phyloP scores from a whole-genome alignment of 2,888 invertebrate species.

The Plagiodera versicolora region DNA sequence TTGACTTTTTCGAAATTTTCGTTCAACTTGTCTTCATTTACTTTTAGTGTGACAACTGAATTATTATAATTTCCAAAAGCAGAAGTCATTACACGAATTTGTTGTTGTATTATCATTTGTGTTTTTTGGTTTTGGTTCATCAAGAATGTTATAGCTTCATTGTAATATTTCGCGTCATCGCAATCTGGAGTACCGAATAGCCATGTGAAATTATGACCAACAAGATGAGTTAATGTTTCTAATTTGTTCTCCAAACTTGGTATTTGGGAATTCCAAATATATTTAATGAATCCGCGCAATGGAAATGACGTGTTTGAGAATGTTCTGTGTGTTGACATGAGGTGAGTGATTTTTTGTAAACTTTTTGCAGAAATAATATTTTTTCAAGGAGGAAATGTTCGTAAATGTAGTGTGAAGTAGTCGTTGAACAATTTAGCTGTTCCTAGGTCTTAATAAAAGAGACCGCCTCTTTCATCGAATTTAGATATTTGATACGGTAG shows the following conservation, averaged over 20 bases:
- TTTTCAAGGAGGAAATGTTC: too few relatives aligned
- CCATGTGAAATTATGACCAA: background rate
- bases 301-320: background rate
- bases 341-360: too few relatives aligned
- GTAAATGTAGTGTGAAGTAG: too few relatives aligned
- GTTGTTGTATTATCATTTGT: background rate
- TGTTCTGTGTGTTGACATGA: background rate
- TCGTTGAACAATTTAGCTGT: too few relatives aligned
- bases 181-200: background rate
- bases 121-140: background rate
- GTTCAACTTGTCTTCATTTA: too few relatives aligned
- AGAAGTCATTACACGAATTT: background rate
- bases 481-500: too few relatives aligned
- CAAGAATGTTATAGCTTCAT: background rate
- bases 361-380: too few relatives aligned
- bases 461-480: too few relatives aligned
- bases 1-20: too few relatives aligned
- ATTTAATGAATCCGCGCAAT: background rate
- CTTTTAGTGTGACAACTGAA: background rate
- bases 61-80: background rate
- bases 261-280: constrained; percentile 1
- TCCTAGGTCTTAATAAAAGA: too few relatives aligned
- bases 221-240: background rate
- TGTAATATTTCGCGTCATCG: background rate
- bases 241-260: background rate